These are phyloP conservation scores for roundworm (Caenorhabditis elegans) DNA, from an alignment of 1,140 invertebrate species.

Conservation along the genomic window WBcel235 BX284606.5:9602001-9602500, in stretches of 20 bases:
- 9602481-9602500: too few species aligned
- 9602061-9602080: slow-evolving; percentile 31
- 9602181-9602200: slow-evolving; percentile 31
- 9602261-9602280: background rate
- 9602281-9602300: too few species aligned
- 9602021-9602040: background rate
- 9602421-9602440: too few species aligned
- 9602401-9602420: too few species aligned
- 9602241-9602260: background rate
- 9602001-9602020: background rate
- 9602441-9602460: too few species aligned
- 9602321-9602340: too few species aligned
- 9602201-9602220: slow-evolving; percentile 31
- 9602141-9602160: background rate
- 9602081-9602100: slow-evolving; percentile 20
- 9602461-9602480: too few species aligned
- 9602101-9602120: slow-evolving; percentile 31
- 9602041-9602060: slow-evolving; percentile 18
- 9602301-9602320: too few species aligned
- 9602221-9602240: slow-evolving; percentile 9
- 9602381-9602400: too few species aligned
- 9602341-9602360: too few species aligned
- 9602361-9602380: too few species aligned
- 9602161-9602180: slow-evolving; percentile 28
- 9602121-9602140: slow-evolving; percentile 6